phyloP scores from a whole-genome alignment of 2,113 vertebrate genomes.

The Equus przewalskii region DNA sequence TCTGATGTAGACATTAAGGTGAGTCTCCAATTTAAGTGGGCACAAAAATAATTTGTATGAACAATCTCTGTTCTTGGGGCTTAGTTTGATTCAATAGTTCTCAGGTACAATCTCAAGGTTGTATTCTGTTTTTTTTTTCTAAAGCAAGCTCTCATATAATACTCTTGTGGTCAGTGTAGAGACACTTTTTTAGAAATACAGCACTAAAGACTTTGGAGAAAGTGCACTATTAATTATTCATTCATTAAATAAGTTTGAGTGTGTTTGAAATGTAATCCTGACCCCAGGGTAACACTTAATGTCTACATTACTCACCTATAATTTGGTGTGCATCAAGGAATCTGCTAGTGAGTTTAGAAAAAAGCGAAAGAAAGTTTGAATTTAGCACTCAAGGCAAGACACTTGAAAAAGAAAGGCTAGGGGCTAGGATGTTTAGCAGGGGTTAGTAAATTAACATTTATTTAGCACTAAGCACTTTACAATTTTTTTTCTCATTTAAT shows the following conservation, averaged over 20 bases:
- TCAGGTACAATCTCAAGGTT: background rate
- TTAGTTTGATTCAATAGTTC: background rate
- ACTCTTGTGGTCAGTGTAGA: background rate
- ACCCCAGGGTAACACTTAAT: background rate
- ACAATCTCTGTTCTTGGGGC: background rate
- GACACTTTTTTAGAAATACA: background rate
- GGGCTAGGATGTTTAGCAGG: background rate
- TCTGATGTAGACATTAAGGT: background rate
- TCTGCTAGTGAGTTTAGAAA: background rate
- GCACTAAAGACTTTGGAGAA: background rate
- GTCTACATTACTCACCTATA: background rate
- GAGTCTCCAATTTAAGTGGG: background rate
- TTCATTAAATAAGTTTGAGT: background rate
- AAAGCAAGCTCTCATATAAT: background rate
- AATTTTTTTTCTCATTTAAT: slow-evolving; percentile 28
- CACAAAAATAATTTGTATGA: background rate
- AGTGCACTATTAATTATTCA: background rate
- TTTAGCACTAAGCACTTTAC: slow-evolving; percentile 58
- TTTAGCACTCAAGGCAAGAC: background rate
- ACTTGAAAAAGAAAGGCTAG: background rate
- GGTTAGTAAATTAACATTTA: slow-evolving; percentile 54
- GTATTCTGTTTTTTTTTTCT: background rate
- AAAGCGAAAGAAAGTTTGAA: background rate
- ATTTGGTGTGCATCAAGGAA: background rate
- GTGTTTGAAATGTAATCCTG: background rate